Percentiles rank a stretch among this genome's conserved stretches.
Evolutionary conservation across 2,888 invertebrate species (phyloP).

Genomic region (Tromatobia lineatoria): DNA sequence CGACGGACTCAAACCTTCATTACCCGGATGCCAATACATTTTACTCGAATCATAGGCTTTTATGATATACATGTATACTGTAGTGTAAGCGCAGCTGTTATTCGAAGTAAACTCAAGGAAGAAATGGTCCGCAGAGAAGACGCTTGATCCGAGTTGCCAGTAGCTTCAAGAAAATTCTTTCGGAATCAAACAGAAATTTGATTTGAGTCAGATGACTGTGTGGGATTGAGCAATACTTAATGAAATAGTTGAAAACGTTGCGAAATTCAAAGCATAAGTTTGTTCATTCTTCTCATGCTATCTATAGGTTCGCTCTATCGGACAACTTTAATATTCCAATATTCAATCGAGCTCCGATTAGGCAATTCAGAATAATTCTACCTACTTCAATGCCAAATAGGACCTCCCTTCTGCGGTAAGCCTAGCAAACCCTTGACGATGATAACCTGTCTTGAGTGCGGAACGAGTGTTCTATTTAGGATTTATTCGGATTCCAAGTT

Average conservation of each 20-base stretch:
- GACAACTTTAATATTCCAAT: too few relatives aligned
- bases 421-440: too few relatives aligned
- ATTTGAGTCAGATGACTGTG: background rate
- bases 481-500: too few relatives aligned
- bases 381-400: too few relatives aligned
- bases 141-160: background rate
- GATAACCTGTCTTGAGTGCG: too few relatives aligned
- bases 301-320: too few relatives aligned
- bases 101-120: background rate
- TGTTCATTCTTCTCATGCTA: background rate
- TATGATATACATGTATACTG: background rate
- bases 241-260: background rate
- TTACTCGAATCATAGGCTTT: conserved; percentile 39
- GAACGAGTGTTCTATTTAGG: too few relatives aligned
- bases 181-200: background rate
- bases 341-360: too few relatives aligned
- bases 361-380: background rate
- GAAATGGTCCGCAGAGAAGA: background rate
- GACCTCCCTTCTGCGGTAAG: too few relatives aligned
- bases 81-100: background rate
- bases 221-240: background rate
- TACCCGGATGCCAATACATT: conserved; percentile 62
- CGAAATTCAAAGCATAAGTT: background rate
- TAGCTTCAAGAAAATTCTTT: background rate
- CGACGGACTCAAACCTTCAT: conserved; percentile 43